Conservation (phyloP, 35 echinoderm and acorn worm species). For the Apostichopus japonicus region DNA sequence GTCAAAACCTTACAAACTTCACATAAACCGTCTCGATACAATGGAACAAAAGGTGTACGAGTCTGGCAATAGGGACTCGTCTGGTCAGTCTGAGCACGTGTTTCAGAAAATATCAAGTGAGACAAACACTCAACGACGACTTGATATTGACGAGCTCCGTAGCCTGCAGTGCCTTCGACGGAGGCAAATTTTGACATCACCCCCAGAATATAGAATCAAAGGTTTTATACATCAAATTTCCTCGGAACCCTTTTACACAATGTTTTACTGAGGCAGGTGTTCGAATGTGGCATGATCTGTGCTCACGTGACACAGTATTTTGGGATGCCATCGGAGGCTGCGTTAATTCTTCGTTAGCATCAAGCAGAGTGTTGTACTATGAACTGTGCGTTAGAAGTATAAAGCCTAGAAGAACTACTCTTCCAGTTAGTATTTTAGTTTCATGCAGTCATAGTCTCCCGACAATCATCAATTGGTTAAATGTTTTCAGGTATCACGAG, state of each 20-base stretch:
- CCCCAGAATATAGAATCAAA: background rate
- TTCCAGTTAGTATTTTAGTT: conserved; percentile 1
- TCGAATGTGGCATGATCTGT: conserved; percentile 43
- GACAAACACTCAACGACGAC: background rate
- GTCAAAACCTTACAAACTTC: conserved; percentile 20
- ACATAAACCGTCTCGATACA: background rate
- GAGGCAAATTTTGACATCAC: background rate
- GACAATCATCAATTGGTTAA: background rate
- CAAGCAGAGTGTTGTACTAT: background rate
- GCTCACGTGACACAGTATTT: background rate
- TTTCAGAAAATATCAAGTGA: conserved; percentile 60
- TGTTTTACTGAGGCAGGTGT: conserved; percentile 45
- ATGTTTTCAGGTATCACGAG: conserved; percentile 6
- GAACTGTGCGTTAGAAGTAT: background rate
- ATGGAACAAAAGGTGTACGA: background rate
- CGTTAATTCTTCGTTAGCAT: background rate
- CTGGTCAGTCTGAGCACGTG: background rate
- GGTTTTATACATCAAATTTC: conserved; percentile 39
- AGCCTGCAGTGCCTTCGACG: background rate
- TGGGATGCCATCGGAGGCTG: conserved; percentile 46
- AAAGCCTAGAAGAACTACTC: background rate
- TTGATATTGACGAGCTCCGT: background rate
- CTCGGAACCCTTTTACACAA: background rate
- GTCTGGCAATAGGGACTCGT: conserved; percentile 5
- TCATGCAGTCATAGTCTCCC: conserved; percentile 5